Base-by-base conservation (phyloP, 2,888 invertebrate genomes). In the Cordilura impudica region DNA sequence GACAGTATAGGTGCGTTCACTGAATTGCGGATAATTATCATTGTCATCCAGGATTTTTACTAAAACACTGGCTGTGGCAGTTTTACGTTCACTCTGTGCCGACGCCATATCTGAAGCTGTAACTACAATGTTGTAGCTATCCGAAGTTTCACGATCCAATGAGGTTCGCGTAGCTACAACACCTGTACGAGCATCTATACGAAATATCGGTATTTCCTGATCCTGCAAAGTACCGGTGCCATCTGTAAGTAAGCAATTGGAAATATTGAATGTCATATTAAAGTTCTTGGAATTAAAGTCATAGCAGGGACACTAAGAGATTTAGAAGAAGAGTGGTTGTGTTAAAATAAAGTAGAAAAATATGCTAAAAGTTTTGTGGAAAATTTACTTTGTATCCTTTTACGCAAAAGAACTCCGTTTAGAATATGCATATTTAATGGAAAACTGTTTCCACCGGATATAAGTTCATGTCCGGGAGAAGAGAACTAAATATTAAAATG, bases 11-110 rank as follows among this genome's bases (percentile, higher is more conserved):
- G 96, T 95, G 82, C 96, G 92, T 89, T 97, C 96, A 58, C 95
- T 94, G 89, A 97, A 97, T 89, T 97, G 97, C 0, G 97, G 97
- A 88, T 97, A 97, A 88, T 97, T 97, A 90, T 97, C 97, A 85
- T 97, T 97, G 87, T 97, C 97, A 84, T 98, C 97, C 60, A 95
- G 88, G 5, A 98, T 93, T 82, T 94, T 94, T 29, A 98, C 94
- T 81, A 95, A 92, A 43, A 98, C 93, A 26, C 95, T 95, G 0
- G 97, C 95, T 45, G 93, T 95, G 78, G 97, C 94, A 0, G 96
- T 95, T 84, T 93, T 92, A 75, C 97, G 92, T 66, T 95, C 94
- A n/a, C 94, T 92, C 8, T 94, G 93, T 0, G 96, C 94, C 21
- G 93, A 93, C 0, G 96, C 95, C 87, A 95, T 94, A 87, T 98